A percentile compares a stretch with the other conserved stretches of the same genome.
Evolutionary conservation across 1,140 invertebrate genomes (phyloP).

Genomic region (Ectropis grisescens): DNA sequence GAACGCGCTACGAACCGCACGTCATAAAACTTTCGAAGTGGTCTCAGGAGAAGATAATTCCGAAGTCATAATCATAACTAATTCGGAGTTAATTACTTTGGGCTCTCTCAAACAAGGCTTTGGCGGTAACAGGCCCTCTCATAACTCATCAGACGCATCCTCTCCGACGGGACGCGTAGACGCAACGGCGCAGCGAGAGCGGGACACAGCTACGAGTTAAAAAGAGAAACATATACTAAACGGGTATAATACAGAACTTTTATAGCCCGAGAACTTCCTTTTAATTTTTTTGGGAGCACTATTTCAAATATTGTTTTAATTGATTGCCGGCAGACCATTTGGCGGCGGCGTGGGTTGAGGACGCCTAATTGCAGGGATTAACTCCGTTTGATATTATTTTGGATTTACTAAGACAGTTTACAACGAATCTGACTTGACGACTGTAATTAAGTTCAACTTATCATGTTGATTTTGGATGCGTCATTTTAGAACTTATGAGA

Average conservation of each 20-base stretch:
- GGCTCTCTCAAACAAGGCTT: conserved; percentile 56
- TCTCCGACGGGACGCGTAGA: conserved; percentile 39
- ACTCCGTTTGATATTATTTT: conserved; percentile 24
- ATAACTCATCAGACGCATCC: conserved; percentile 52
- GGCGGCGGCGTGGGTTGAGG: conserved; percentile 27
- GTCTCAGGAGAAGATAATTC: conserved; percentile 9
- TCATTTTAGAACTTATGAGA: too few species aligned
- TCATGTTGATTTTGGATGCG: conserved; percentile 14
- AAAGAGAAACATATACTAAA: conserved; percentile 12
- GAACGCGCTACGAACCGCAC: conserved; percentile 4
- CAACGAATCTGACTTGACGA: conserved; percentile 19
- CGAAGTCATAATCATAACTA: conserved; percentile 37
- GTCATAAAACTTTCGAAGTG: conserved; percentile 2
- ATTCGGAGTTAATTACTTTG: conserved; percentile 59
- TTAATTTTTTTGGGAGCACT: conserved; percentile 51
- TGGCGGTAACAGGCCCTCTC: conserved; percentile 46
- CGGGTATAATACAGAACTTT: conserved; percentile 45
- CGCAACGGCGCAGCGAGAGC: conserved; percentile 42
- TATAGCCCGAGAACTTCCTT: conserved; percentile 51
- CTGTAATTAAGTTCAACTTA: conserved; percentile 23
- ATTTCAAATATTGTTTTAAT: conserved; percentile 67
- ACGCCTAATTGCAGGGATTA: conserved; percentile 42
- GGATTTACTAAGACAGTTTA: conserved; percentile 18
- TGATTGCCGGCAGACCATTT: conserved; percentile 58
- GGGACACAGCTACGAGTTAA: conserved; percentile 20